These are phyloP conservation scores for Dendropsophus ebraccatus DNA, from an alignment of 2,113 vertebrate genomes.

Conservation along the genomic window DNA sequence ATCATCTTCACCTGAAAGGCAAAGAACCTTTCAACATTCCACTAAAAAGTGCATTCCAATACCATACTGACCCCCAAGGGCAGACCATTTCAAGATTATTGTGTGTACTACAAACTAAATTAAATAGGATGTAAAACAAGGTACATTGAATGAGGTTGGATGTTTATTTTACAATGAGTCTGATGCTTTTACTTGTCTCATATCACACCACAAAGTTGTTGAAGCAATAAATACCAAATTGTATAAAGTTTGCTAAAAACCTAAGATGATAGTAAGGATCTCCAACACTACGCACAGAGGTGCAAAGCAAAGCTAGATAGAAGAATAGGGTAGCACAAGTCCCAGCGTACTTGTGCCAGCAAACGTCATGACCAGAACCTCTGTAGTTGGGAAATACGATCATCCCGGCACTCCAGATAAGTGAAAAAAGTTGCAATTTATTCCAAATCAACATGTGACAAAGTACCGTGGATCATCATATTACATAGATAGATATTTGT, in stretches of 20 bases:
- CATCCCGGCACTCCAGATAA: too few species aligned
- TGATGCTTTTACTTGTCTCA: neutral
- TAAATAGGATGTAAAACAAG: neutral
- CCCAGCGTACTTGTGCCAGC: too few species aligned
- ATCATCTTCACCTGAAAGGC: neutral
- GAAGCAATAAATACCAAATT: neutral
- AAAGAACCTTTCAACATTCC: slow-evolving; percentile 29
- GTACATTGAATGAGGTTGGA: neutral
- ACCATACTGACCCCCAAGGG: neutral
- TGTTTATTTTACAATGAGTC: neutral
- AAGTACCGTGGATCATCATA: too few species aligned
- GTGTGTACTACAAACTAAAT: neutral
- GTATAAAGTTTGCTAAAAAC: neutral
- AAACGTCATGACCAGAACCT: too few species aligned
- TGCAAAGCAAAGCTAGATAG: too few species aligned
- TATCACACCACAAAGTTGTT: neutral
- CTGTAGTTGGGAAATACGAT: too few species aligned
- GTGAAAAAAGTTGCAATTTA: too few species aligned
- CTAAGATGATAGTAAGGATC: neutral
- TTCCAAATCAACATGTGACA: too few species aligned
- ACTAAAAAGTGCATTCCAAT: slow-evolving; percentile 26
- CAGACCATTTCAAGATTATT: slow-evolving; percentile 6
- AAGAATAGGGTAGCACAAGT: too few species aligned
- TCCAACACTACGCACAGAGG: too few species aligned
- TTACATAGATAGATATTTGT: too few species aligned